Evolutionary conservation across 2,797 vertebrate species (phyloP).

Genomic region (Xerus rutilus): DNA sequence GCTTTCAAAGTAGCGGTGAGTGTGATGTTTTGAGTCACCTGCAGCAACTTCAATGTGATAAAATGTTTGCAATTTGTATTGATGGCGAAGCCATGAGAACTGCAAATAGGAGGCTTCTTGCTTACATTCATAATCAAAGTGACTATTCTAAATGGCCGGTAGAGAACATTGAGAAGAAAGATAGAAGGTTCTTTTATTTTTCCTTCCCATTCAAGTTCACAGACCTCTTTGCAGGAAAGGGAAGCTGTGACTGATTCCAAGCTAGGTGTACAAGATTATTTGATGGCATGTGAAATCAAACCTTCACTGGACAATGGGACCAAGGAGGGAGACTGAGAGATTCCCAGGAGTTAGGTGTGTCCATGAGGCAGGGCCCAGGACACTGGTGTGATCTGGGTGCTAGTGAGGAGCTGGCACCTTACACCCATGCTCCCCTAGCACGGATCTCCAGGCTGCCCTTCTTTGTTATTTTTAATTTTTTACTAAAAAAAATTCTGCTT

Average conservation of each 20-base stretch:
- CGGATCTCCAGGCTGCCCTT: not conserved
- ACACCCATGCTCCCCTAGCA: not conserved
- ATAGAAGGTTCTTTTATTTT: not conserved
- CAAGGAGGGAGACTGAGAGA: not conserved
- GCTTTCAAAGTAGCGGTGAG: not conserved
- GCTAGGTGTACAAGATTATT: no score
- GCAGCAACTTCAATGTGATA: not conserved
- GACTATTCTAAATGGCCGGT: not conserved
- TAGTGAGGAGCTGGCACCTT: not conserved
- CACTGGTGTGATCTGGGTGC: rapidly evolving
- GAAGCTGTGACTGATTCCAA: not conserved
- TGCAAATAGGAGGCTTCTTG: not conserved
- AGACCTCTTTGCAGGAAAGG: not conserved
- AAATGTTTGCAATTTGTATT: not conserved
- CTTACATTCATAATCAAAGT: not conserved
- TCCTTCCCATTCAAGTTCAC: not conserved
- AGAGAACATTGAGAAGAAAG: not conserved
- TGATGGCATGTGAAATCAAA: not conserved
- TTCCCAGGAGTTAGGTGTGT: no score
- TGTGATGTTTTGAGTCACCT: not conserved
- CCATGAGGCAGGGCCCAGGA: rapidly evolving
- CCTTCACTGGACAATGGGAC: not conserved
- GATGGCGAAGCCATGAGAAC: not conserved
- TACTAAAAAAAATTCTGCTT: not conserved
- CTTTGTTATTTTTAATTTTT: not conserved